A percentile compares a stretch with the other conserved stretches of the same genome.
These are phyloP conservation scores for Pituophis catenifer DNA, from an alignment of 2,113 vertebrate species.

Conservation along the genomic window DNA sequence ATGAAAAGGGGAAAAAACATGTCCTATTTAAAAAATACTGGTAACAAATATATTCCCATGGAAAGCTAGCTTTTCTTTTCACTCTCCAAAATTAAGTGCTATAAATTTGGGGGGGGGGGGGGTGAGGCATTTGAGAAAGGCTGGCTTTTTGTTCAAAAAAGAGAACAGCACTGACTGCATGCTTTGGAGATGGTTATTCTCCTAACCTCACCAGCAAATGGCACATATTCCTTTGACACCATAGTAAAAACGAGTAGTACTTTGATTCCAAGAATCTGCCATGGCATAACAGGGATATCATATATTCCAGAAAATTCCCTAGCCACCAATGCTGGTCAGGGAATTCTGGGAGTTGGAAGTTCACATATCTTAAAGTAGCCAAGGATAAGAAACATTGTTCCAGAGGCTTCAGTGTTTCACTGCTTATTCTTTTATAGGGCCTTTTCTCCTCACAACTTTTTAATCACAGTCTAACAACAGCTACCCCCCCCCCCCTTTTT, in stretches of 20 bases:
- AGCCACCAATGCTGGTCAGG: neutral
- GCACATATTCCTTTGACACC: neutral
- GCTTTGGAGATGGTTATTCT: neutral
- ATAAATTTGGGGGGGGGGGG: neutral
- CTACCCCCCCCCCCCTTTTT: neutral
- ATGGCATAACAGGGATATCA: accelerated
- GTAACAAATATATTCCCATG: neutral
- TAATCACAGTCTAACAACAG: neutral
- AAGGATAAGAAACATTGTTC: neutral
- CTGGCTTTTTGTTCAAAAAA: neutral
- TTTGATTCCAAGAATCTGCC: neutral
- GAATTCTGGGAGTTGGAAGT: neutral
- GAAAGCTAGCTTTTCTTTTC: neutral
- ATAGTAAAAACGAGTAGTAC: neutral
- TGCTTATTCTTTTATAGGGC: neutral
- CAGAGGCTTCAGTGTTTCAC: accelerated
- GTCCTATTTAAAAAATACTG: accelerated
- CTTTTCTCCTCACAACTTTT: neutral
- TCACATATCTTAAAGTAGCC: neutral
- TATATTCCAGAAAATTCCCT: neutral
- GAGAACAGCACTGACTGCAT: neutral
- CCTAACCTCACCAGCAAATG: neutral
- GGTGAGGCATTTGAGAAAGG: neutral
- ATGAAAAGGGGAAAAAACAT: neutral
- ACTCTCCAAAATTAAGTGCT: slow-evolving; percentile 28